Percentiles rank a stretch among this genome's conserved stretches.
Evolutionary conservation across 2,113 vertebrate species (phyloP).

Genomic region (Lycocorax pyrrhopterus): DNA sequence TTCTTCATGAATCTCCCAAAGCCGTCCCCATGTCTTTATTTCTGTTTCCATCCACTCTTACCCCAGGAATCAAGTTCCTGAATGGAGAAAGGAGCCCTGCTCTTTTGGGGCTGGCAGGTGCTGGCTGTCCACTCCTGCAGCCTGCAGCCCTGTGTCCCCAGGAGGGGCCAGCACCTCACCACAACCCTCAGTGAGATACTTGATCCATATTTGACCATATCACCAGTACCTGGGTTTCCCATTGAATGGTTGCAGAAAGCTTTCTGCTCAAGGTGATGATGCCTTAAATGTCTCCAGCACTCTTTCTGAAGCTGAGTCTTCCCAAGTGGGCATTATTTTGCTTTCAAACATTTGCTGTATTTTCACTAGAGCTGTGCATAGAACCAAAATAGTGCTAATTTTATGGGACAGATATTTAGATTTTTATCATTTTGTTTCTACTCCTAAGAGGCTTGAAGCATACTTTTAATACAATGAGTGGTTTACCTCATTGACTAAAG

Average conservation of each 20-base stretch:
- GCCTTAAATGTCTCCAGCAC: background rate
- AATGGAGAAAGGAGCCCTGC: background rate
- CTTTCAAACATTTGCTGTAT: background rate
- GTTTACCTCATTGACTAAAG: background rate
- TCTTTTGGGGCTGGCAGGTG: accelerated
- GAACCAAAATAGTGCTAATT: background rate
- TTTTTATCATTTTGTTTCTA: background rate
- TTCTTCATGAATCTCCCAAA: background rate
- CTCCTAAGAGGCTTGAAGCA: background rate
- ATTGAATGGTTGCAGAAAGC: background rate
- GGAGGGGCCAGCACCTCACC: background rate
- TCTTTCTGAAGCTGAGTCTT: background rate
- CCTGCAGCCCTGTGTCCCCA: background rate
- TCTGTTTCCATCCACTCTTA: background rate
- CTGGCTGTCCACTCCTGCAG: background rate
- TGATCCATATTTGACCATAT: background rate
- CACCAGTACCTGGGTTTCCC: background rate
- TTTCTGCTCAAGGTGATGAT: background rate
- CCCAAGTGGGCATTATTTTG: background rate
- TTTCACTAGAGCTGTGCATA: background rate
- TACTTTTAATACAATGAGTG: background rate
- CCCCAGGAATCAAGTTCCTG: background rate
- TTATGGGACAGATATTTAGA: background rate
- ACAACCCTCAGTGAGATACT: background rate
- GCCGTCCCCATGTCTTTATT: background rate